These are phyloP conservation scores for Sebastes itinus DNA, from an alignment of 2,797 vertebrate genomes.

Conservation along the genomic window DNA sequence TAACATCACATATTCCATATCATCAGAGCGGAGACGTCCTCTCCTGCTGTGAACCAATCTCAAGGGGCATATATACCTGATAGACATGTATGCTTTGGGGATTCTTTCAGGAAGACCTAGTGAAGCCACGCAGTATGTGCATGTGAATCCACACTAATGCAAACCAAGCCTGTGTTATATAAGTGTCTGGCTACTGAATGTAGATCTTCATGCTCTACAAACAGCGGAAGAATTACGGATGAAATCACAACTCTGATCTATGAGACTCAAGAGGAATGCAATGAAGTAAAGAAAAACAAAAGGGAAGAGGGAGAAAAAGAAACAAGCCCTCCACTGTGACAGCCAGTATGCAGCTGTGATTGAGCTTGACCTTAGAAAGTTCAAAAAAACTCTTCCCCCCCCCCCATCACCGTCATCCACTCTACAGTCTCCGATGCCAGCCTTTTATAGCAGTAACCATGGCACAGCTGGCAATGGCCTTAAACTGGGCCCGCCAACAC, in stretches of 20 bases:
- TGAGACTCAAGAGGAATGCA: conserved; percentile 65
- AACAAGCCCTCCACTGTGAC: conserved; percentile 30
- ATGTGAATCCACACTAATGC: conserved; percentile 58
- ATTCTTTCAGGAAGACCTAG: conserved; percentile 35
- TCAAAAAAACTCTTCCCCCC: background rate
- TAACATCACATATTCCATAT: conserved; percentile 62
- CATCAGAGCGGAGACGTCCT: conserved; percentile 38
- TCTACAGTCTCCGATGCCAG: conserved; percentile 5
- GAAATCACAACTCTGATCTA: conserved; percentile 61
- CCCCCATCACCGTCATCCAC: conserved; percentile 8
- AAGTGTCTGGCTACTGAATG: conserved; percentile 61
- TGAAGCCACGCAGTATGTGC: conserved; percentile 44
- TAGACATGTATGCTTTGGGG: conserved; percentile 45
- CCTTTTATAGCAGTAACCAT: conserved; percentile 59
- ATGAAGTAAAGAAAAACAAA: conserved; percentile 63
- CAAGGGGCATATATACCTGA: conserved; percentile 53
- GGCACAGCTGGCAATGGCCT: conserved; percentile 24
- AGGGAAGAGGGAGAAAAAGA: conserved; percentile 28
- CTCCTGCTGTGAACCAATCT: conserved; percentile 72
- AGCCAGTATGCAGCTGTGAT: conserved; percentile 42
- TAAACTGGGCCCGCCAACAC: conserved; percentile 8
- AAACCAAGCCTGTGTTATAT: conserved; percentile 61
- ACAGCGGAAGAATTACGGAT: conserved; percentile 30
- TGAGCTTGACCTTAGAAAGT: conserved; percentile 46
- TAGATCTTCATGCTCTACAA: conserved; percentile 44